These are phyloP conservation scores for Leuciscus waleckii DNA, from an alignment of 2,797 vertebrate genomes.

Conservation along the genomic window DNA sequence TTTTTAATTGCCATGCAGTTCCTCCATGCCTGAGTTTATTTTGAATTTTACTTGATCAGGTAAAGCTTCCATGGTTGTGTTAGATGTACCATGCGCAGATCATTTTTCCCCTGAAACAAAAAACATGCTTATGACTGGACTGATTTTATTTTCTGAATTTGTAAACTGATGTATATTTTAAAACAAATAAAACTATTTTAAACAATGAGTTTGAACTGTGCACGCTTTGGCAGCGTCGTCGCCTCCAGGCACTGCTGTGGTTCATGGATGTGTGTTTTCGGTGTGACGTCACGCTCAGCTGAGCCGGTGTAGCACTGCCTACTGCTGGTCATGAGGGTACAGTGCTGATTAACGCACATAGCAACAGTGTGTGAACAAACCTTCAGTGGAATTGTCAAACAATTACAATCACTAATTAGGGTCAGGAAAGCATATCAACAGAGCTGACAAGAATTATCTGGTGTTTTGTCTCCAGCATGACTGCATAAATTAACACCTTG, in stretches of 20 bases:
- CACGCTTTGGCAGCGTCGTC: background rate
- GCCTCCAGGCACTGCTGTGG: background rate
- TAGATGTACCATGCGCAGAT: constrained; percentile 49
- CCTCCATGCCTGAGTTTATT: constrained; percentile 28
- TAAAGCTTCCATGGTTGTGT: constrained; percentile 55
- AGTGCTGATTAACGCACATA: background rate
- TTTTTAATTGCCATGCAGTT: background rate
- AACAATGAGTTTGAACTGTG: constrained; percentile 62
- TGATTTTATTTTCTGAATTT: constrained; percentile 89
- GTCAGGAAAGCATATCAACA: background rate
- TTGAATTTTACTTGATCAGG: constrained; percentile 38
- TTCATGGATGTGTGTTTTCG: background rate
- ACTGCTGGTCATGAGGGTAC: constrained; percentile 24
- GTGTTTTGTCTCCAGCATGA: constrained; percentile 1
- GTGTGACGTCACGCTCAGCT: background rate
- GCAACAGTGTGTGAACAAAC: background rate
- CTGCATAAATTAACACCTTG: background rate
- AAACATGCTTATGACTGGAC: constrained; percentile 86
- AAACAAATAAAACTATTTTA: constrained; percentile 97
- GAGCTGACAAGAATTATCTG: background rate
- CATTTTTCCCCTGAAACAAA: constrained; percentile 20
- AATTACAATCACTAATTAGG: background rate
- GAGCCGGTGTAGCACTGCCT: constrained; percentile 35
- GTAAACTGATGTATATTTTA: constrained; percentile 97
- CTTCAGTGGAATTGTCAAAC: constrained; percentile 5